Evolutionary conservation across 2,113 vertebrate genomes (phyloP).

Genomic region (Hydrolagus affinis): DNA sequence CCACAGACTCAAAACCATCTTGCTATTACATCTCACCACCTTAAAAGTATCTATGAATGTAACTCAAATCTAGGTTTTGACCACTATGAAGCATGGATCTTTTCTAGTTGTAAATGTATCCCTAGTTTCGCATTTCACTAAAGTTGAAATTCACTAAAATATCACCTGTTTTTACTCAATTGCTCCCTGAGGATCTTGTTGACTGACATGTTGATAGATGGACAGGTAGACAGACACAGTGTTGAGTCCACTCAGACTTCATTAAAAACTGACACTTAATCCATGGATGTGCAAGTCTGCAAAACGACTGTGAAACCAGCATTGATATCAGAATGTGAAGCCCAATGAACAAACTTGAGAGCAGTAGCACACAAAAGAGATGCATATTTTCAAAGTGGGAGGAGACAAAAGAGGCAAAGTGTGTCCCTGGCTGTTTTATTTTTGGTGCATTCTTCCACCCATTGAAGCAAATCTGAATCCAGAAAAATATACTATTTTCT

Average conservation of each 20-base stretch:
- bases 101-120: neutral
- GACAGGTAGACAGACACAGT: neutral
- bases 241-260: neutral
- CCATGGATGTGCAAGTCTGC: neutral
- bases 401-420: neutral
- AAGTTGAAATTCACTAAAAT: neutral
- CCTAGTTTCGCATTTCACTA: neutral
- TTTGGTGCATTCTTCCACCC: neutral
- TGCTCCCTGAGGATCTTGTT: neutral
- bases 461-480: neutral
- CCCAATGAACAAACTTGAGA: neutral
- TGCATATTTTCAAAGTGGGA: neutral
- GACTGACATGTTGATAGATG: neutral
- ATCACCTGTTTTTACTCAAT: conserved; percentile 12
- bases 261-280: conserved; percentile 16
- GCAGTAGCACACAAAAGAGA: neutral
- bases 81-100: neutral
- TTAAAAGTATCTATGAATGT: neutral
- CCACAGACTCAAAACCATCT: neutral
- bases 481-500: neutral
- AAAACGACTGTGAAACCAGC: neutral
- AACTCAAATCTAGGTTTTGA: neutral
- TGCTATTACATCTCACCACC: neutral
- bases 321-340: neutral
- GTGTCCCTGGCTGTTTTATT: neutral